These are phyloP conservation scores for Parus major DNA, from an alignment of 2,113 vertebrate genomes.

Conservation along the genomic window DNA sequence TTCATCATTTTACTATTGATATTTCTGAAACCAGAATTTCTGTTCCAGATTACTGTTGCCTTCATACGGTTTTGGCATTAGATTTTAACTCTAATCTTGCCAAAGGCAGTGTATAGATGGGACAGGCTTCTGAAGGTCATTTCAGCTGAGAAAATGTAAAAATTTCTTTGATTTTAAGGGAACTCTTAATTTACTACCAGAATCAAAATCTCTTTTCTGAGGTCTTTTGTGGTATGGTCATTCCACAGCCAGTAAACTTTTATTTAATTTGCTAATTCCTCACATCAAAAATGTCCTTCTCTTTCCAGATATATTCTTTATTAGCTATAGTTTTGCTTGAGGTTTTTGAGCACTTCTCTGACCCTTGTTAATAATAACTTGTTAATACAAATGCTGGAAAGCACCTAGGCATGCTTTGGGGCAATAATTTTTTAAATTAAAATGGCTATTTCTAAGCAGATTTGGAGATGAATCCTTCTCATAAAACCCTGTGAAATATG, in stretches of 20 bases:
- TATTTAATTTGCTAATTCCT: background rate
- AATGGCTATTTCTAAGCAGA: background rate
- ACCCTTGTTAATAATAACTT: background rate
- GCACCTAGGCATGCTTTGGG: background rate
- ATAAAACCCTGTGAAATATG: background rate
- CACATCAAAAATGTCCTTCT: background rate
- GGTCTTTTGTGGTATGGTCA: background rate
- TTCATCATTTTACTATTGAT: background rate
- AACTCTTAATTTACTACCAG: background rate
- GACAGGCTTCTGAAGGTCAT: background rate
- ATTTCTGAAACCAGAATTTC: background rate
- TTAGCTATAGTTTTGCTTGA: background rate
- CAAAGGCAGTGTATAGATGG: background rate
- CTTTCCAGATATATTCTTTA: background rate
- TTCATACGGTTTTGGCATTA: background rate
- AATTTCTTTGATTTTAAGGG: background rate
- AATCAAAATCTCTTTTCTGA: background rate
- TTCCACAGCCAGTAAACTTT: background rate
- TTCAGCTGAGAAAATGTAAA: background rate
- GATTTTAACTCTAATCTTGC: background rate
- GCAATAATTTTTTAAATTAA: background rate
- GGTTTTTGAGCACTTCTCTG: background rate
- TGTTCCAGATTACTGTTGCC: background rate
- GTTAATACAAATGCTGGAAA: background rate
- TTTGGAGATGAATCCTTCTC: background rate